Evolutionary conservation across 2,797 vertebrate genomes (phyloP), one percentile per base, ranked within the genome.

Genomic region (Channa striata): DNA sequence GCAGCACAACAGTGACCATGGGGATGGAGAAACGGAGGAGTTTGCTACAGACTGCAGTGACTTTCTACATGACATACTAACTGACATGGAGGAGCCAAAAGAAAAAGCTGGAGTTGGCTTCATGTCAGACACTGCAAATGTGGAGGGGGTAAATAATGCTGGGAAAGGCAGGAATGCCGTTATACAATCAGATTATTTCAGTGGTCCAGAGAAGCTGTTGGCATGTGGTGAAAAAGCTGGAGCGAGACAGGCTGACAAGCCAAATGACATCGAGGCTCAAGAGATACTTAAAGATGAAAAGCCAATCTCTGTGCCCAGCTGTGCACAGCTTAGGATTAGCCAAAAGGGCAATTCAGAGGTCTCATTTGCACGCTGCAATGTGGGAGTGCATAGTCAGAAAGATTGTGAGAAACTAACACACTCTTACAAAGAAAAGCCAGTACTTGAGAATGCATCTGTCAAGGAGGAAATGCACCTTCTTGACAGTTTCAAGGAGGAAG

Each of bases 371-470:
- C 43, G 43, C 44, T 59, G 44, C 46, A 81, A 82, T 58, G 40
- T 33, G 7, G 58, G 74, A 39, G 19, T n/a, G 11, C 40, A 34
- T 11, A 12, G 1, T n/a, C 21, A 9, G 21, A 40, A 16, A 8
- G 42, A n/a, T 13, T 1, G 16, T 0, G 21, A 77, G 16, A 57
- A 77, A 4, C 20, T 16, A 2, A 13, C 47, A 0, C 77, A 84
- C 48, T 19, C 39, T 0, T 68, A 70, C 2, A 51, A 46, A 33
- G 81, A 87, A 43, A 88, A 86, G 74, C 81, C 86, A 2, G 59
- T 68, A 1, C 83, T 86, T 2, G 74, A 90, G 68, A 68, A 82
- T 6, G 83, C 85, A 50, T 51, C 58, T 54, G 56, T 82, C 20
- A 81, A 74, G 49, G 59, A 77, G 21, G 56, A 73, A 48, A 19